phyloP scores from a whole-genome alignment of 2,113 vertebrate species.

The Pomatorhinus ruficollis region DNA sequence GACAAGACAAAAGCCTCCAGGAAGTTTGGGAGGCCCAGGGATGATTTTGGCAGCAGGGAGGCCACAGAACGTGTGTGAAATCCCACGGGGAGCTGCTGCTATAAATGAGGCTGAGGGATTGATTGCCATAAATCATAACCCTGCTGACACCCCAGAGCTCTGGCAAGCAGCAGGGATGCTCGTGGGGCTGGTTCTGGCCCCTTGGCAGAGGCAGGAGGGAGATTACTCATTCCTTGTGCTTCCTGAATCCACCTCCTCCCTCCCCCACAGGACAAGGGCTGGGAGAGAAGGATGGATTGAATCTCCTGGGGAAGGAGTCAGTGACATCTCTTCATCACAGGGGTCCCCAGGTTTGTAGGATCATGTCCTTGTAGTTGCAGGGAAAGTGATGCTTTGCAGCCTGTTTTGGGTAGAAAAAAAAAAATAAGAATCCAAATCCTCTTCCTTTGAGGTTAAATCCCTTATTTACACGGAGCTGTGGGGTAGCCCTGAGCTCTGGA shows the following conservation, averaged over 20 bases:
- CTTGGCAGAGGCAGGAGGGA: slow-evolving; percentile 20
- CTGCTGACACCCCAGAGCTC: slow-evolving; percentile 15
- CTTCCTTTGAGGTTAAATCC: background rate
- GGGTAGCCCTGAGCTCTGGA: background rate
- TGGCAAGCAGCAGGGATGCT: background rate
- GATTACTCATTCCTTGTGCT: slow-evolving; percentile 14
- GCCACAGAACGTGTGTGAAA: background rate
- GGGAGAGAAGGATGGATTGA: background rate
- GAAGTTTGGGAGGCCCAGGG: background rate
- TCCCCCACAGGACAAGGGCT: background rate
- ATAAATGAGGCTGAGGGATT: slow-evolving; percentile 3
- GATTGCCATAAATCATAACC: slow-evolving; percentile 35
- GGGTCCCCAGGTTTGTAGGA: background rate
- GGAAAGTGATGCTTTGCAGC: background rate
- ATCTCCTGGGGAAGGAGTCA: background rate
- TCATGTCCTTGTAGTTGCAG: accelerated
- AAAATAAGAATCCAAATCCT: background rate
- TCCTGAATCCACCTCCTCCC: slow-evolving; percentile 33
- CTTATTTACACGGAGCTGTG: background rate
- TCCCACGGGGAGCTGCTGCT: background rate
- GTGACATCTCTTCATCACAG: background rate
- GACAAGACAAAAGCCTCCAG: background rate
- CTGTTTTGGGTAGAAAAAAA: background rate
- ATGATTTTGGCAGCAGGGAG: background rate
- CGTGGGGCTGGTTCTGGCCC: slow-evolving; percentile 17